Evolutionary conservation across 2,888 invertebrate species (phyloP), one percentile per base, ranked within the genome.

Genomic region (Agrotis exclamationis): DNA sequence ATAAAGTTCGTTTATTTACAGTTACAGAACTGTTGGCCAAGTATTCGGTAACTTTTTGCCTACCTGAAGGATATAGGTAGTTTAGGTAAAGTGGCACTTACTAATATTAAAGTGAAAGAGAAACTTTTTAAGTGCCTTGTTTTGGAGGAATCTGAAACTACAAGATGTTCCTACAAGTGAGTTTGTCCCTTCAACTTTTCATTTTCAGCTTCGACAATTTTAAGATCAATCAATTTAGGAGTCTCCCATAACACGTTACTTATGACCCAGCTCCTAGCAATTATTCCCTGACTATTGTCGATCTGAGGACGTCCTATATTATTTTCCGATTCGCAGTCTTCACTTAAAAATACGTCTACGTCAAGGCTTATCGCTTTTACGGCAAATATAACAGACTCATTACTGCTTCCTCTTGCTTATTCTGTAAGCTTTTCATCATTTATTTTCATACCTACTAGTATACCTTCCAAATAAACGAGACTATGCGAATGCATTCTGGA

Each of bases 401-500:
- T 63, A 4, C 14, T 20, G 14, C 16, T 28, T 28, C 9, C 18
- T 7, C 5, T 22, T 47, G 14, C 22, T 47, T 67, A 22, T 67
- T 47, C 11, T 18, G 18, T 33, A 14, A 22, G 18, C 6, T 33
- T 65, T 47, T 33, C 18, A 22, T 33, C 9, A 66, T 33, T 45
- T n/a, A 22, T 45, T 1, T 28, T 28, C 39, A 33, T 28, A 13
- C 4, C 11, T 48, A 44, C 14, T 18, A 11, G 24, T 39, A 56
- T 28, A 24, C 7, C n/a, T 13, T 2, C 28, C 5, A 51, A 51
- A 64, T 24, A 6, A 65, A 71, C 47, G 11, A 53, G 47, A 22
- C 3, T 47, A n/a, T 47, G 18, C 11, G 33, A 51, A 48, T 59
- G 51, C 3, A n/a, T 28, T 59, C 76, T 48, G 70, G 20, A 47